Evolutionary conservation across 2,797 vertebrate species (phyloP).

Genomic region (Mus minutoides): DNA sequence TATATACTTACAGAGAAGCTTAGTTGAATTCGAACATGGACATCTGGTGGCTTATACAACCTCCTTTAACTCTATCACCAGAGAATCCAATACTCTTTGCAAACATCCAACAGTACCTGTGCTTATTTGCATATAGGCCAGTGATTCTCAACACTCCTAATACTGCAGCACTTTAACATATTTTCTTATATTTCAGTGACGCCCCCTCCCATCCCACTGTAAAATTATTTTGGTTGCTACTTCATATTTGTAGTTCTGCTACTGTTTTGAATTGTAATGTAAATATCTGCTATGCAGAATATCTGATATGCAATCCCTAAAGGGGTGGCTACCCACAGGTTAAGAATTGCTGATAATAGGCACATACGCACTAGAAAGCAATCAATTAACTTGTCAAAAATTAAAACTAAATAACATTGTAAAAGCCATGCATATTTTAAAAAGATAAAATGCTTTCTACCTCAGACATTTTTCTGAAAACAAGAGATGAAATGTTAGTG

Average conservation of each 20-base stretch:
- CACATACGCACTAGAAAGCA: not conserved
- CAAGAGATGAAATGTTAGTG: not conserved
- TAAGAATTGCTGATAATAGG: not conserved
- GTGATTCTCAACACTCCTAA: not conserved
- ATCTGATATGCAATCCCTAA: not conserved
- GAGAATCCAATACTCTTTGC: not conserved
- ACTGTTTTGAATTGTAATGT: not conserved
- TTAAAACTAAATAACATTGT: not conserved
- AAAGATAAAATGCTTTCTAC: not conserved
- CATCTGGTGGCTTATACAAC: not conserved
- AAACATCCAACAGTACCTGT: not conserved
- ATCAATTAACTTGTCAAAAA: not conserved
- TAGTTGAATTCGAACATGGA: not conserved
- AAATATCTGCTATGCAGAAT: not conserved
- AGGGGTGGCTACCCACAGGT: not conserved
- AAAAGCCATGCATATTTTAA: not conserved
- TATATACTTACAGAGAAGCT: not conserved
- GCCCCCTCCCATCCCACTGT: not conserved
- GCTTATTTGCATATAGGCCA: not conserved
- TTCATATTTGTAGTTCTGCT: not conserved
- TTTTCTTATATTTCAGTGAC: not conserved
- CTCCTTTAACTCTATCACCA: not conserved
- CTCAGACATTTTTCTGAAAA: not conserved
- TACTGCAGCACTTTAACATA: not conserved
- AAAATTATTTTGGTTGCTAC: not conserved